Percentiles rank a stretch among this genome's conserved stretches.
phyloP scores from a whole-genome alignment of 2,797 vertebrate species.

The Hybognathus amarus region DNA sequence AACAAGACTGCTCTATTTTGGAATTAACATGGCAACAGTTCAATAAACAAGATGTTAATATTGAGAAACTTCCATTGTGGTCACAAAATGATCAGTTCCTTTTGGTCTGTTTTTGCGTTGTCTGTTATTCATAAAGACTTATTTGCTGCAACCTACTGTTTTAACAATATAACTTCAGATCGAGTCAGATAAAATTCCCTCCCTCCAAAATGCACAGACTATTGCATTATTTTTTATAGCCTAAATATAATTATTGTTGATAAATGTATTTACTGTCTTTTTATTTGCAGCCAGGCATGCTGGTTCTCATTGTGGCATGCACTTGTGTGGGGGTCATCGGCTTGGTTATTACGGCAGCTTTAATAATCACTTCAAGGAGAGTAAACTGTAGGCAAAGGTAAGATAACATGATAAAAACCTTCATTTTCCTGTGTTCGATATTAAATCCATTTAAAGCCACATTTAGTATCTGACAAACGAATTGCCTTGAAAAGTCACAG shows the following conservation, averaged over 20 bases:
- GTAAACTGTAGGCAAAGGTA: constrained; percentile 71
- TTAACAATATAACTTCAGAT: neutral
- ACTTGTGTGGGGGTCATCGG: constrained; percentile 67
- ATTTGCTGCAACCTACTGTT: neutral
- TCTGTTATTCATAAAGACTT: neutral
- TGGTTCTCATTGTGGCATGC: constrained; percentile 76
- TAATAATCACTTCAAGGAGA: constrained; percentile 69
- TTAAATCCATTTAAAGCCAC: neutral
- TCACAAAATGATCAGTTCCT: neutral
- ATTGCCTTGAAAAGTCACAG: neutral
- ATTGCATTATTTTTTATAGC: too few relatives aligned
- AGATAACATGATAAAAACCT: neutral
- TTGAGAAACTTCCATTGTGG: neutral
- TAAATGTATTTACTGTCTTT: neutral
- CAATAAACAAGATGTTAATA: neutral
- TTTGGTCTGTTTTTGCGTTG: neutral
- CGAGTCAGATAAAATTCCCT: neutral
- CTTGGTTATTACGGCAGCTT: constrained; percentile 63
- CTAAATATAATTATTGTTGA: neutral
- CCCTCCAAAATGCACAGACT: neutral
- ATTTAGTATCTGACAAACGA: neutral
- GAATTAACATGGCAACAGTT: neutral
- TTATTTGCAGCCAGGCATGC: constrained; percentile 69
- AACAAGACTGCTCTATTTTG: neutral
- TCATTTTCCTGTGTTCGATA: neutral